phyloP scores from a whole-genome alignment of 2,888 invertebrate genomes.

The Gastracanthus pulcherrimus region DNA sequence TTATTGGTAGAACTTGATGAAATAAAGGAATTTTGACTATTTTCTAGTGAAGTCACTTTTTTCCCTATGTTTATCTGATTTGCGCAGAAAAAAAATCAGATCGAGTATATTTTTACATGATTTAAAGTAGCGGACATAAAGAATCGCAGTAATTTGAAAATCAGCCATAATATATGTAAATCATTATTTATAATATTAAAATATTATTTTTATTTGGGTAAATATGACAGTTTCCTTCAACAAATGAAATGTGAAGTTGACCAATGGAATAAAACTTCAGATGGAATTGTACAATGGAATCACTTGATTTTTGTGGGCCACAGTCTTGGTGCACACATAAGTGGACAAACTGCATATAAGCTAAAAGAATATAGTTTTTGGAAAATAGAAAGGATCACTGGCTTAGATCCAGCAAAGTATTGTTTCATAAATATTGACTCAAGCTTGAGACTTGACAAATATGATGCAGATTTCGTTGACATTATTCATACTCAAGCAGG shows the following conservation, averaged over 20 bases:
- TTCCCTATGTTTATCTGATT: too few species aligned
- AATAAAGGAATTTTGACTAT: too few species aligned
- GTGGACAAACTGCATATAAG: constrained; percentile 79
- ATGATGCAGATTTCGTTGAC: constrained; percentile 82
- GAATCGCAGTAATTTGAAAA: too few species aligned
- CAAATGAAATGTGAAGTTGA: neutral
- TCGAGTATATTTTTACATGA: too few species aligned
- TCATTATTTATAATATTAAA: too few species aligned
- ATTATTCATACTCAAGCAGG: constrained; percentile 82
- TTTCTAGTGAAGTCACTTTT: too few species aligned
- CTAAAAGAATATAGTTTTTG: constrained; percentile 71
- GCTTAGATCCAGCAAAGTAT: constrained; percentile 83
- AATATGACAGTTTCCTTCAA: constrained; percentile 38
- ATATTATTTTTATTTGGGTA: too few species aligned
- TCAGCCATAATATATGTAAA: too few species aligned
- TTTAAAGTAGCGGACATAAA: too few species aligned
- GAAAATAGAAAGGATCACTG: constrained; percentile 73
- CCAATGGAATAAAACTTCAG: neutral
- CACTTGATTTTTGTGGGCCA: constrained; percentile 80
- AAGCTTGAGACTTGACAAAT: constrained; percentile 78
- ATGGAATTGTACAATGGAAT: constrained; percentile 61
- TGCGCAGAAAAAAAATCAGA: too few species aligned
- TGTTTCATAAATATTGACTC: constrained; percentile 77
- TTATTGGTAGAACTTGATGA: too few species aligned
- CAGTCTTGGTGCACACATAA: constrained; percentile 84